phyloP scores from a whole-genome alignment of 2,888 invertebrate genomes.

The Elysia crispata region DNA sequence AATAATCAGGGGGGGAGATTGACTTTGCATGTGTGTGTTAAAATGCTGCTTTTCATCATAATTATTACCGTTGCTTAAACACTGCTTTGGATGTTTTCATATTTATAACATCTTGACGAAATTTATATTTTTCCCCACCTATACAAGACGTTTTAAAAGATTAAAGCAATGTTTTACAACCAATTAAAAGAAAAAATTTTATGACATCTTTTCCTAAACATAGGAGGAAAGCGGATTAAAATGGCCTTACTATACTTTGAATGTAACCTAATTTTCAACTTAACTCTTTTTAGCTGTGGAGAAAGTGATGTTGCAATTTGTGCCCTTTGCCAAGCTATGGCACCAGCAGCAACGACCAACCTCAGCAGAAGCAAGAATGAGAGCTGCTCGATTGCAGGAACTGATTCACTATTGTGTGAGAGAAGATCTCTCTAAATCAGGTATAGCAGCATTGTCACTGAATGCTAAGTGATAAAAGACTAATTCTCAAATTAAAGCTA shows the following conservation, averaged over 20 bases:
- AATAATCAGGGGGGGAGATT: no score
- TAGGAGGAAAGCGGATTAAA: background rate
- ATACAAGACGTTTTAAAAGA: background rate
- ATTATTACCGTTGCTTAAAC: no score
- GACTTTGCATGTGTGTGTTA: no score
- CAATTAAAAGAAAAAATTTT: background rate
- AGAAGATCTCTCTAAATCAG: constrained; percentile 69
- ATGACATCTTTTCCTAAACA: background rate
- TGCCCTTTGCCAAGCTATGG: constrained; percentile 59
- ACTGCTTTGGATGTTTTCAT: no score
- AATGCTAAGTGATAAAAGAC: no score
- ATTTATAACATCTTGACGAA: no score
- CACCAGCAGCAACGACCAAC: constrained; percentile 58
- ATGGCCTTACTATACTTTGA: background rate
- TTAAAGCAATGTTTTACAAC: background rate
- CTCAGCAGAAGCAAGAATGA: constrained; percentile 61
- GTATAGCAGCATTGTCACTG: constrained; percentile 53
- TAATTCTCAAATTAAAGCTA: no score
- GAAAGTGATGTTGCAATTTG: constrained; percentile 64
- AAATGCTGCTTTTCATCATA: no score
- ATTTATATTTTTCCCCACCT: background rate
- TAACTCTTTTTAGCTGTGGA: constrained; percentile 46
- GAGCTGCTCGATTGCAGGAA: constrained; percentile 75
- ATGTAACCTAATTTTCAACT: background rate
- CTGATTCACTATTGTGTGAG: constrained; percentile 74